These are phyloP conservation scores for Aurelia sp. DNA, from an alignment of 30 jellyfish, hydroid and myxozoan genomes.

Conservation along the genomic window DNA sequence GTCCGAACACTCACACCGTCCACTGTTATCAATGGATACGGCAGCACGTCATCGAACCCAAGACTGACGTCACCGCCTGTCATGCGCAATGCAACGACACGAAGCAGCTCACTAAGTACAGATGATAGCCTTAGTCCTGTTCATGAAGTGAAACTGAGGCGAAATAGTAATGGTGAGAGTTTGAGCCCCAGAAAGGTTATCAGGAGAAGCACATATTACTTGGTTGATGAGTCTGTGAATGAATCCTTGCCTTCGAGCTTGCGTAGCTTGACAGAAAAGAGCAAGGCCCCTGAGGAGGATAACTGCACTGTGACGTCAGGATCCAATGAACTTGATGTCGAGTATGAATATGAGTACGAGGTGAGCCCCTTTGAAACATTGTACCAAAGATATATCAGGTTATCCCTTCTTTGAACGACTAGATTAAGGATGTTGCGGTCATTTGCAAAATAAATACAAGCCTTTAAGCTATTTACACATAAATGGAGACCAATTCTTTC, in stretches of 20 bases:
- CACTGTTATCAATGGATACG: conserved; percentile 66
- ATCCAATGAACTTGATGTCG: conserved; percentile 73
- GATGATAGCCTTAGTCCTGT: conserved; percentile 77
- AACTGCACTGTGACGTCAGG: conserved; percentile 44
- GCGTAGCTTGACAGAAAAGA: conserved; percentile 36
- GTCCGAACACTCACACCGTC: conserved; percentile 73
- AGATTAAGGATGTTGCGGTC: not conserved
- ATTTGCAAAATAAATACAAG: not conserved
- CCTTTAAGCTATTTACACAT: not conserved
- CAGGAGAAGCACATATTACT: conserved; percentile 61
- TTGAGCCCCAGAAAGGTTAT: conserved; percentile 65
- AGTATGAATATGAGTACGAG: conserved; percentile 96
- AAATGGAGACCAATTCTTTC: no score
- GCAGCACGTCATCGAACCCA: conserved; percentile 47
- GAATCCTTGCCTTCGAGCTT: conserved; percentile 22
- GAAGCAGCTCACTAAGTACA: conserved; percentile 53
- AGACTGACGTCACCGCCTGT: conserved; percentile 13
- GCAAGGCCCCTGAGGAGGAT: conserved; percentile 42
- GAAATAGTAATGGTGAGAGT: conserved; percentile 47
- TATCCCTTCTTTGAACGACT: no score
- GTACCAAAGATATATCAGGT: no score
- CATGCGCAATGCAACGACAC: not conserved
- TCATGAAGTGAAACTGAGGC: conserved; percentile 82
- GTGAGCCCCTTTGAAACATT: conserved; percentile 22
- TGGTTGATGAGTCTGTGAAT: conserved; percentile 59